Base-by-base conservation (phyloP, 2,113 vertebrate species). In the Catagonus wagneri region DNA sequence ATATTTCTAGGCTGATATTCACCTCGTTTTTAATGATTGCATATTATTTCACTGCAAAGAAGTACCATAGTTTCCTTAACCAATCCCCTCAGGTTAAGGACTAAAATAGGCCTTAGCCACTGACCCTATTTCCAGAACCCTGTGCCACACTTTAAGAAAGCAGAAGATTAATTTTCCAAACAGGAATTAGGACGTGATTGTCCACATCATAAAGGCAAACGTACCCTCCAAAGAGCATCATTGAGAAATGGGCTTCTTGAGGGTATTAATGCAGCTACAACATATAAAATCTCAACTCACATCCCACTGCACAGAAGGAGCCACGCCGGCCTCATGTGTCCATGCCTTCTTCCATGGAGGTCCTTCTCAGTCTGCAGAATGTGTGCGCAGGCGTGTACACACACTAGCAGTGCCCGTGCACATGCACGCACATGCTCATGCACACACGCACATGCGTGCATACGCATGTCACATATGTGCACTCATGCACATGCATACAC, bases 241-340 rank as follows among this genome's bases (percentile, higher is more conserved):
- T 11, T 75, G 76, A 75, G 83, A 61, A 89, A 83, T 3, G 27
- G 74, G 60, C 58, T 39, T 44, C 79, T 65, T 11, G 2, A 19
- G 66, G 52, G 71, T 29, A 2, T 29, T 2, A 1, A 16, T 29
- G 58, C 23, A 9, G 15, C 16, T 23, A 13, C 3, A 8, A 0
- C 0, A 0, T 15, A 3, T 14, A 13, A 39, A 14, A 17, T 6
- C 27, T 72, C 60, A 19, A 0, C 7, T 54, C 36, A 1, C 25
- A 0, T 4, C 19, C 10, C 3, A 7, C 3, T 8, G 61, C 32
- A 2, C 1, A 39, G 29, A n/a, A 14, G 34, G 3, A 10, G 52
- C 2, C 13, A 0, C 17, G 0, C 27, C 52, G 50, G 32, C 58
- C 66, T 27, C 22, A 5, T 0, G 0, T 15, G 23, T 12, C 7